These are phyloP conservation scores for Ondatra zibethicus DNA, from an alignment of 2,113 vertebrate genomes.

Conservation along the genomic window DNA sequence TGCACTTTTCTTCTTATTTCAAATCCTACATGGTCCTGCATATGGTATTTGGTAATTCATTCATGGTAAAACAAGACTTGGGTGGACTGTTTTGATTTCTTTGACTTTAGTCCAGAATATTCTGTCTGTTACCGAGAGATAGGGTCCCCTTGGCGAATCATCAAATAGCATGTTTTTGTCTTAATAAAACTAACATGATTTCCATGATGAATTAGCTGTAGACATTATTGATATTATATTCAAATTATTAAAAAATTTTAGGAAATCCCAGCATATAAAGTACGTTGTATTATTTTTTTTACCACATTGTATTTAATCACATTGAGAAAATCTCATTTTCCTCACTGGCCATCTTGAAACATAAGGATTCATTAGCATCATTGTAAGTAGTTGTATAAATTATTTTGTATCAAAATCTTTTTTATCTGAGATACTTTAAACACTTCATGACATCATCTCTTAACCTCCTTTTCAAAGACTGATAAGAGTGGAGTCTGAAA, in stretches of 20 bases:
- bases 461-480: neutral
- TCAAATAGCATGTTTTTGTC: neutral
- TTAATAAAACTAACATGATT: slow-evolving; percentile 1
- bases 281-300: neutral
- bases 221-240: slow-evolving; percentile 9
- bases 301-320: neutral
- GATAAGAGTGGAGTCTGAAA: slow-evolving; percentile 25
- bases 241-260: slow-evolving; percentile 29
- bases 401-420: neutral
- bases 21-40: neutral
- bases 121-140: neutral
- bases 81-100: neutral
- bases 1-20: slow-evolving; percentile 40
- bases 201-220: neutral
- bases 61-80: slow-evolving; percentile 40
- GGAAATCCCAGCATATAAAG: slow-evolving; percentile 20
- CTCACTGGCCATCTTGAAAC: neutral
- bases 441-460: neutral
- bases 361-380: neutral
- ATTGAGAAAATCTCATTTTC: slow-evolving; percentile 13
- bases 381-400: slow-evolving; percentile 11
- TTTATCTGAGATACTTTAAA: neutral
- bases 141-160: neutral
- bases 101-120: slow-evolving; percentile 52
- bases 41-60: neutral